Conservation (phyloP, 2,797 vertebrate species). For the Rhynchonycteris naso region DNA sequence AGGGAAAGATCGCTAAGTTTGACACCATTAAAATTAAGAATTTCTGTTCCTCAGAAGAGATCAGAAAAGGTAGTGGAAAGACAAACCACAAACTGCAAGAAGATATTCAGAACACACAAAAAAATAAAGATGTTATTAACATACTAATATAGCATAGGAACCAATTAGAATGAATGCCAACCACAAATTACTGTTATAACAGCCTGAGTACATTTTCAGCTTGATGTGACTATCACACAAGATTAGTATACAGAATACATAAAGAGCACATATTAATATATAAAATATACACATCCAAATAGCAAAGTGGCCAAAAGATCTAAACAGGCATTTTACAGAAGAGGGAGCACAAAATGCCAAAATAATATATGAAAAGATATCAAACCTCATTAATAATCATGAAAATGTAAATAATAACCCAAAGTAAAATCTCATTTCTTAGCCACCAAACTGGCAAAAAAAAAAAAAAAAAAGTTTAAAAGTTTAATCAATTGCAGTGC, state of each 20-base stretch:
- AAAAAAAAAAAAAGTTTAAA: too few species aligned
- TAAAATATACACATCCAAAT: neutral
- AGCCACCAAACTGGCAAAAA: neutral
- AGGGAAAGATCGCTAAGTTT: neutral
- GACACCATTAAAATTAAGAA: slow-evolving; percentile 15
- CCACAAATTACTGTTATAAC: neutral
- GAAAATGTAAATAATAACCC: slow-evolving; percentile 21
- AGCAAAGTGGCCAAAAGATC: neutral
- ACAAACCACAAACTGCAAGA: neutral
- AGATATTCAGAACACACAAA: neutral
- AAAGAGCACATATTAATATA: neutral
- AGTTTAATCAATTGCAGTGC: neutral
- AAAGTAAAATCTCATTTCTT: slow-evolving; percentile 3
- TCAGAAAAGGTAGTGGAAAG: neutral
- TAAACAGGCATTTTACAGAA: neutral
- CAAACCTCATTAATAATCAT: neutral
- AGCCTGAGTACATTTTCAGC: neutral
- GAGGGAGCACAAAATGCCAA: neutral
- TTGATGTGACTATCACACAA: neutral
- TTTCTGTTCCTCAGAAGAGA: neutral
- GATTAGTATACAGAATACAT: neutral
- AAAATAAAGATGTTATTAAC: neutral
- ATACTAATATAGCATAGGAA: neutral
- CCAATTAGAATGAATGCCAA: neutral
- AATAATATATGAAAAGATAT: neutral